These are phyloP conservation scores for Lottia scabra DNA, from an alignment of 2,888 invertebrate species.

Conservation along the genomic window DNA sequence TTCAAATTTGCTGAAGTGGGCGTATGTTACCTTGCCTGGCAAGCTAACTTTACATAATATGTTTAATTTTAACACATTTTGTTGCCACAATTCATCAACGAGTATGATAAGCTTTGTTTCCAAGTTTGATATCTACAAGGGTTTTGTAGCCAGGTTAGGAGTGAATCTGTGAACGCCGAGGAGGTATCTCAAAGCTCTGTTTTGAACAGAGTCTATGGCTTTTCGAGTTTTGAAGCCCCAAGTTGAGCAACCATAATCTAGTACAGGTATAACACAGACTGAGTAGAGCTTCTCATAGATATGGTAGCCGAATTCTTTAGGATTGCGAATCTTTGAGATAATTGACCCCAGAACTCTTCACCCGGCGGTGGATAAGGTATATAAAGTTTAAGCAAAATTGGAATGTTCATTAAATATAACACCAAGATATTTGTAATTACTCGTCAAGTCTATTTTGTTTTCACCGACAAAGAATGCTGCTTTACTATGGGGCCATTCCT, in stretches of 20 bases:
- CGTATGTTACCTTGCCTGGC: too few species aligned
- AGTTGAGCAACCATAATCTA: constrained; percentile 17
- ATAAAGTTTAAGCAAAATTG: not conserved
- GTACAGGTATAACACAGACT: constrained; percentile 21
- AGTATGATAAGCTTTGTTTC: not conserved
- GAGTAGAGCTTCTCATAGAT: constrained; percentile 20
- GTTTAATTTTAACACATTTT: not conserved
- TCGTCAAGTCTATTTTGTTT: constrained; percentile 16
- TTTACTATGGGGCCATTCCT: not conserved
- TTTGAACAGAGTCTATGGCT: constrained; percentile 17
- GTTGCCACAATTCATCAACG: not conserved
- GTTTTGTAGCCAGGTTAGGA: not conserved
- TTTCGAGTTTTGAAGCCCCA: constrained; percentile 23
- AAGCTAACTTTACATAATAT: too few species aligned
- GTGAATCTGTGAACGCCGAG: too few species aligned
- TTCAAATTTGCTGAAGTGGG: too few species aligned
- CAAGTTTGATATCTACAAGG: not conserved
- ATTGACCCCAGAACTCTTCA: constrained; percentile 8
- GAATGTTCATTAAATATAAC: constrained; percentile 19
- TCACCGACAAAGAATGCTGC: constrained; percentile 24
- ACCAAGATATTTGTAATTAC: constrained; percentile 27
- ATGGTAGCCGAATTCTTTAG: too few species aligned
- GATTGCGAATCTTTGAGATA: constrained; percentile 4
- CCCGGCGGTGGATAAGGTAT: not conserved
- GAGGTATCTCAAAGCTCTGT: too few species aligned